These are phyloP conservation scores for Masnerella sp. DNA, from an alignment of 2,888 invertebrate genomes.

Conservation along the genomic window DNA sequence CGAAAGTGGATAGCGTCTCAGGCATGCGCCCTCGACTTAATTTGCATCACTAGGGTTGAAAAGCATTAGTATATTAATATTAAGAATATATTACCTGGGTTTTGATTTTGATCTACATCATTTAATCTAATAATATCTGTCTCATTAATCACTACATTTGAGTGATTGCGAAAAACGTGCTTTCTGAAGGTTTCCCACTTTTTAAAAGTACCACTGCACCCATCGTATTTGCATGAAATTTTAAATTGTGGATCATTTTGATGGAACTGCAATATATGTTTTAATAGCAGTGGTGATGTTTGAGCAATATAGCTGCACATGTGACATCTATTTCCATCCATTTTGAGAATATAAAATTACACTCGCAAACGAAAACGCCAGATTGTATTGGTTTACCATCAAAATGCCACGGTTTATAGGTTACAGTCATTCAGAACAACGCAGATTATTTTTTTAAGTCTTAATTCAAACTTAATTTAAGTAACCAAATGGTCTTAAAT, in stretches of 20 bases:
- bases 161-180: conserved; percentile 12
- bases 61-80: no score
- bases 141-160: conserved; percentile 2
- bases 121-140: neutral
- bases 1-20: no score
- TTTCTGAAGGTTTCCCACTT: conserved; percentile 25
- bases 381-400: no score
- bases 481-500: no score
- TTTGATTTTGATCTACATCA: neutral
- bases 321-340: neutral
- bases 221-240: conserved; percentile 11
- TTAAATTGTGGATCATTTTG: conserved; percentile 22
- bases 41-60: no score
- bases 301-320: conserved; percentile 17
- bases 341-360: no score
- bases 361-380: no score
- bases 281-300: conserved; percentile 1
- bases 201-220: conserved; percentile 1
- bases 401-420: no score
- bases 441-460: no score
- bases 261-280: conserved; percentile 11
- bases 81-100: neutral
- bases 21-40: no score
- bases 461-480: no score
- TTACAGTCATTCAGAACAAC: no score